Percentiles rank a stretch among this genome's conserved stretches.
Evolutionary conservation across 1,140 invertebrate genomes (phyloP).

Genomic region (Euwallacea fornicatus): DNA sequence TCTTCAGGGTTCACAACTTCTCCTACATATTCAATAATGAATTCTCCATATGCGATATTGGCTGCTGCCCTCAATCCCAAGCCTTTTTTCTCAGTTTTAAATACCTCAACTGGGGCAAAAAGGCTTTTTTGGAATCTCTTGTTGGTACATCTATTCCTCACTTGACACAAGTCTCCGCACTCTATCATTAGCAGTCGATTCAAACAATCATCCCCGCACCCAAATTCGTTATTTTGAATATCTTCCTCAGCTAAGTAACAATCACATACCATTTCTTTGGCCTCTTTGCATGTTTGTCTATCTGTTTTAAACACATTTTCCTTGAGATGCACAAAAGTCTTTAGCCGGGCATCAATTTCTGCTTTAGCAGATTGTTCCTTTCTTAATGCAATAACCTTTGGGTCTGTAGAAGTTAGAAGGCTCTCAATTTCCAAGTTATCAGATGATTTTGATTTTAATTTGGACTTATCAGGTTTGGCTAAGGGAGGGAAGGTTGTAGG

Average conservation of each 20-base stretch:
- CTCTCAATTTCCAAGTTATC: constrained; percentile 24
- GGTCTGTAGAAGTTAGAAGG: constrained; percentile 3
- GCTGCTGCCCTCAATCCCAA: constrained; percentile 83
- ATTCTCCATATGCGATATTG: constrained; percentile 78
- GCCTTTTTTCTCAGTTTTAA: constrained; percentile 92
- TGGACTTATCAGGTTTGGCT: constrained; percentile 17
- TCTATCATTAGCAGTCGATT: constrained; percentile 98
- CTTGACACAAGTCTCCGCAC: constrained; percentile 88
- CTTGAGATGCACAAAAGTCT: constrained; percentile 75
- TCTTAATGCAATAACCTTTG: constrained; percentile 33
- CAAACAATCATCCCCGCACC: constrained; percentile 94
- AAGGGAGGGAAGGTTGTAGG: constrained; percentile 29
- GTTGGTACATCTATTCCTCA: constrained; percentile 89
- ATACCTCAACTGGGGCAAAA: constrained; percentile 83
- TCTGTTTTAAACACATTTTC: constrained; percentile 87
- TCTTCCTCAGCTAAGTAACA: constrained; percentile 91
- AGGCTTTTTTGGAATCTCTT: constrained; percentile 88
- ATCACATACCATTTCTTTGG: constrained; percentile 92
- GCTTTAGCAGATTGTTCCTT: constrained; percentile 68
- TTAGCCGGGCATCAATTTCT: constrained; percentile 72
- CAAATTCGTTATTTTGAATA: constrained; percentile 75
- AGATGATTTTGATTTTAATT: constrained; percentile 31
- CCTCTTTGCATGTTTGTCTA: constrained; percentile 80
- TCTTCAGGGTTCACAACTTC: constrained; percentile 91
- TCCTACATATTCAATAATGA: constrained; percentile 98